Conservation (phyloP, 2,797 vertebrate species). For the Ciconia nigra region DNA sequence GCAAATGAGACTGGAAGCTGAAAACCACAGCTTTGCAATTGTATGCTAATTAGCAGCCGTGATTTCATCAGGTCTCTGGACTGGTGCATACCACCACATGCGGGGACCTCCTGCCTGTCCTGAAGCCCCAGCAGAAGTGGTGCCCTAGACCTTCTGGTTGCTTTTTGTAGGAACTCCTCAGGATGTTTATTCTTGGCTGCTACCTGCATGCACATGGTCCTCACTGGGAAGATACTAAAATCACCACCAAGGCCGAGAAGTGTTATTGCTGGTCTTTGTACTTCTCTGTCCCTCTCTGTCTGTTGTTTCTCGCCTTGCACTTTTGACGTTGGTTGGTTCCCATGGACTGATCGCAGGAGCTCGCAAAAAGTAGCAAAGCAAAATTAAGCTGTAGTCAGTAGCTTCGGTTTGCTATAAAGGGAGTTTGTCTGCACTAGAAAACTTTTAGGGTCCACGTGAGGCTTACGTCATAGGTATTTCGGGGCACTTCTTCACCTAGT, state of each 20-base stretch:
- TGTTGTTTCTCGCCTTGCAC: not conserved
- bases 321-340: not conserved
- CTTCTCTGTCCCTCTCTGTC: not conserved
- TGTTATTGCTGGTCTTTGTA: not conserved
- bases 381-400: not conserved
- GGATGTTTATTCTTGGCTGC: not conserved
- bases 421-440: not conserved
- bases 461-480: not conserved
- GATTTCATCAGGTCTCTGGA: not conserved
- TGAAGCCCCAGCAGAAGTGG: not conserved
- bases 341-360: not conserved
- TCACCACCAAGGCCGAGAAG: not conserved
- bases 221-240: not conserved
- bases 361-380: not conserved
- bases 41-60: not conserved
- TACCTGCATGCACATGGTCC: fast-evolving
- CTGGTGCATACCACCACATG: fast-evolving
- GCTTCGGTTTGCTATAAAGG: not conserved
- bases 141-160: not conserved
- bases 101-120: not conserved
- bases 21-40: not conserved
- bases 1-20: not conserved
- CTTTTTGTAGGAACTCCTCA: not conserved
- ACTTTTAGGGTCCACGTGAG: not conserved
- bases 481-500: not conserved